Conservation (phyloP, 2,797 vertebrate genomes). For the Sebastes nivosus region DNA sequence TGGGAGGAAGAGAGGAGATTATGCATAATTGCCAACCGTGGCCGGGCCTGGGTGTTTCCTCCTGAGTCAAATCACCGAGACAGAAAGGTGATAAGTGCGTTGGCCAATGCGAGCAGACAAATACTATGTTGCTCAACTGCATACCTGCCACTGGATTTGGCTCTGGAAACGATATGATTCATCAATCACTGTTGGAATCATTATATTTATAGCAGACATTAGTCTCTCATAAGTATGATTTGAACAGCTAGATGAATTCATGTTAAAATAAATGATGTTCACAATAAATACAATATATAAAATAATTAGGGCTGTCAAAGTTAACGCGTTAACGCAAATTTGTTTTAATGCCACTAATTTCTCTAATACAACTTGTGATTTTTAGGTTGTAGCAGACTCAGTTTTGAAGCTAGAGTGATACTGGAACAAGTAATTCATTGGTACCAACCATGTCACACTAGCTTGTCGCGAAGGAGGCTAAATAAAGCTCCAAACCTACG, state of each 20-base stretch:
- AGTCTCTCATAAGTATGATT: not conserved
- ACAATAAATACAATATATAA: not conserved
- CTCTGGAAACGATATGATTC: slow-evolving; percentile 39
- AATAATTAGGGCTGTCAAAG: not conserved
- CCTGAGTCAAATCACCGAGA: slow-evolving; percentile 66
- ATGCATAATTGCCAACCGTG: slow-evolving; percentile 73
- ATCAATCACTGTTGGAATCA: not conserved
- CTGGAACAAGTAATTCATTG: no score
- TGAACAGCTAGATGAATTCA: not conserved
- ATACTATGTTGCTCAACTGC: slow-evolving; percentile 67
- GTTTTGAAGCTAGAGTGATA: no score
- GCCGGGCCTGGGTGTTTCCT: slow-evolving; percentile 73
- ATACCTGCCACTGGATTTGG: slow-evolving; percentile 56
- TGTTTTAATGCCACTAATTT: no score
- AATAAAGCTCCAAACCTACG: no score
- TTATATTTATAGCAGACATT: not conserved
- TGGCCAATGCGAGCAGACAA: slow-evolving; percentile 67
- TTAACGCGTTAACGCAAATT: no score
- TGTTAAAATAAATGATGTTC: not conserved
- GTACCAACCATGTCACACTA: no score
- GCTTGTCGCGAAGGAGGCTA: no score
- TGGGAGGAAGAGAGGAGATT: slow-evolving; percentile 75
- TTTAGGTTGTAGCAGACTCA: no score
- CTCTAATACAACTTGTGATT: no score
- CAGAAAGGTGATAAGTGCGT: slow-evolving; percentile 73